Conservation (phyloP, 37 sponge, comb jelly and placozoan genomes). For the Chondrosia reniformis region DNA sequence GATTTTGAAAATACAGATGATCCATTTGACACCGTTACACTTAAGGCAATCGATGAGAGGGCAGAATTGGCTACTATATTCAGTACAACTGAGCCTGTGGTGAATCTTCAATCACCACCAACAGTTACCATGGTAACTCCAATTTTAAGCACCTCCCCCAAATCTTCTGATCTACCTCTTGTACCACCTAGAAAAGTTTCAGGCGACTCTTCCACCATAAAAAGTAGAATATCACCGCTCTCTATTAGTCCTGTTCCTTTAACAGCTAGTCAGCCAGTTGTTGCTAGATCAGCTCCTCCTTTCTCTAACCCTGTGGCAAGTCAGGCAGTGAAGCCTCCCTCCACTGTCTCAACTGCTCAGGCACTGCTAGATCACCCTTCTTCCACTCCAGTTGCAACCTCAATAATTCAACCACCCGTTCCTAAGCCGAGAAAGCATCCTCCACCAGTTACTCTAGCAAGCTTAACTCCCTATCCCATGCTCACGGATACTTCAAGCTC, state of each 20-base stretch:
- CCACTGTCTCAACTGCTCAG: background rate
- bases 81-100: background rate
- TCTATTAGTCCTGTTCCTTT: too few relatives aligned
- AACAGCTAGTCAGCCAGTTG: background rate
- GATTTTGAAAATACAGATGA: conserved; percentile 41
- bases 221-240: too few relatives aligned
- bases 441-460: background rate
- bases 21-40: conserved; percentile 66
- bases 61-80: conserved; percentile 59
- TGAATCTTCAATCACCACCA: background rate
- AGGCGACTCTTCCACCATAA: background rate
- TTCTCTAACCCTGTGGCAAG: background rate
- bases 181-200: background rate
- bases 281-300: background rate
- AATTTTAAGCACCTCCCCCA: background rate
- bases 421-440: conserved; percentile 29
- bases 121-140: conserved; percentile 3
- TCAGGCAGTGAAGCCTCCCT: background rate
- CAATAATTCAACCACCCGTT: conserved; percentile 11
- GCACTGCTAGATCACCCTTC: background rate
- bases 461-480: background rate
- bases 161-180: background rate
- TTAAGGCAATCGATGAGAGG: conserved; percentile 72
- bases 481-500: background rate
- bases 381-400: background rate